phyloP scores from a whole-genome alignment of 1,140 invertebrate species.

The Diachasmimorpha longicaudata region DNA sequence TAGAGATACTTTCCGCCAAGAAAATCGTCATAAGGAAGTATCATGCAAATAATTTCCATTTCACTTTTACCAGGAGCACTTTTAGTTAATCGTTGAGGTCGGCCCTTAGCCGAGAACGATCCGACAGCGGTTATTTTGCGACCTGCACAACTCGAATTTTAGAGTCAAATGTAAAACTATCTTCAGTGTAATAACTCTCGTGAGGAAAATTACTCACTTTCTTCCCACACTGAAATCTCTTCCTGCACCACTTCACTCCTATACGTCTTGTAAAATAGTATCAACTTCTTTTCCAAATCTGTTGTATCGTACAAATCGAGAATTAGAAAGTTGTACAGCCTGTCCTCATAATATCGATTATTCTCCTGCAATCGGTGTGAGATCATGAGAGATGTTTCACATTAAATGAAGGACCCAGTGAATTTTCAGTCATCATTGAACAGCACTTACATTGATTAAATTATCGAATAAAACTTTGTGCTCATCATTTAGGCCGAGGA shows the following conservation, averaged over 20 bases:
- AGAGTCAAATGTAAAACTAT: not conserved
- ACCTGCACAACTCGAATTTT: conserved; percentile 25
- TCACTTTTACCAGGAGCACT: conserved; percentile 48
- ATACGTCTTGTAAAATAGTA: conserved; percentile 66
- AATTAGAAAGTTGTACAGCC: conserved; percentile 54
- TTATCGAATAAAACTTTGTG: conserved; percentile 46
- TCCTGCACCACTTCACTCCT: conserved; percentile 63
- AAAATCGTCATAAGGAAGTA: conserved; percentile 19
- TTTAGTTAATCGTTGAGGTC: conserved; percentile 48
- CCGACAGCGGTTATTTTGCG: conserved; percentile 46
- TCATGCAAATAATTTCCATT: conserved; percentile 17
- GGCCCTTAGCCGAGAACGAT: conserved; percentile 45
- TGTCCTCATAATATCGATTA: conserved; percentile 47
- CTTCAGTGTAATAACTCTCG: not conserved
- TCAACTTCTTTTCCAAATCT: conserved; percentile 57
- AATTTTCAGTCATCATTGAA: not conserved
- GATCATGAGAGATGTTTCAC: too few species aligned
- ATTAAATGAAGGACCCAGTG: too few species aligned
- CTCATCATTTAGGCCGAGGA: conserved; percentile 41
- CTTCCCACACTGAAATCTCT: conserved; percentile 65
- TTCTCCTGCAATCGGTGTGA: conserved; percentile 42
- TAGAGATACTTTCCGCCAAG: not conserved
- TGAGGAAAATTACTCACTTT: conserved; percentile 54
- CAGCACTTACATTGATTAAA: conserved; percentile 51
- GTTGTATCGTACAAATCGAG: conserved; percentile 49